Evolutionary conservation across 2,113 vertebrate genomes (phyloP).

Genomic region (Epinephelus lanceolatus): DNA sequence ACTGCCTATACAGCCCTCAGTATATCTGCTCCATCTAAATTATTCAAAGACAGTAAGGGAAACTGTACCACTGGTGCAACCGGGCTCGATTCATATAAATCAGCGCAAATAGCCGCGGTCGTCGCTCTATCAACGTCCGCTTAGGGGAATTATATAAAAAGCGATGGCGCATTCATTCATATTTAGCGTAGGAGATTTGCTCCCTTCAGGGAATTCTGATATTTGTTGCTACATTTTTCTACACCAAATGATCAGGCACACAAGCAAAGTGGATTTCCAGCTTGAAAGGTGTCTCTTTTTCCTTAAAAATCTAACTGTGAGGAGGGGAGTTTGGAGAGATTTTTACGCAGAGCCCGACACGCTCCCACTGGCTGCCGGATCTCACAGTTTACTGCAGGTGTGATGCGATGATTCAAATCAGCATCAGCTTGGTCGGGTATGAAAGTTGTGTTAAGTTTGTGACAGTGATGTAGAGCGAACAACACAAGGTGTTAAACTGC

Average conservation of each 20-base stretch:
- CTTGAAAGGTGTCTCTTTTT: background rate
- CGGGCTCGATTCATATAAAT: constrained; percentile 36
- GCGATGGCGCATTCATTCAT: constrained; percentile 42
- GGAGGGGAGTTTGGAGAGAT: constrained; percentile 21
- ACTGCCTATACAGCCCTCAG: constrained; percentile 2
- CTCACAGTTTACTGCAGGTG: constrained; percentile 18
- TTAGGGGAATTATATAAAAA: constrained; percentile 5
- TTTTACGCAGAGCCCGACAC: constrained; percentile 46
- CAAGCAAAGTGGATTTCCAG: background rate
- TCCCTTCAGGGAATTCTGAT: background rate
- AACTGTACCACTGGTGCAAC: constrained; percentile 37
- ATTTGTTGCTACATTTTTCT: background rate
- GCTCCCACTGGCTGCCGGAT: background rate
- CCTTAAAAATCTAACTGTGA: background rate
- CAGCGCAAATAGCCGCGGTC: constrained; percentile 27
- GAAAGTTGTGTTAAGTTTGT: constrained; percentile 65
- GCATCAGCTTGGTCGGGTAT: background rate
- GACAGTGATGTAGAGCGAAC: background rate
- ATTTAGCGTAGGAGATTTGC: background rate
- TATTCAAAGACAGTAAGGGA: constrained; percentile 48
- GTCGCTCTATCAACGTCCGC: constrained; percentile 13
- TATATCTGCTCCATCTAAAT: constrained; percentile 59
- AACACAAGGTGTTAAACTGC: background rate
- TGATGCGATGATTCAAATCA: background rate
- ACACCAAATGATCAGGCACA: background rate